Evolutionary conservation across 53 echinoderm and acorn worm species (phyloP), one percentile per base, ranked within the genome.

Genomic region (Mesocentrotus franciscanus): DNA sequence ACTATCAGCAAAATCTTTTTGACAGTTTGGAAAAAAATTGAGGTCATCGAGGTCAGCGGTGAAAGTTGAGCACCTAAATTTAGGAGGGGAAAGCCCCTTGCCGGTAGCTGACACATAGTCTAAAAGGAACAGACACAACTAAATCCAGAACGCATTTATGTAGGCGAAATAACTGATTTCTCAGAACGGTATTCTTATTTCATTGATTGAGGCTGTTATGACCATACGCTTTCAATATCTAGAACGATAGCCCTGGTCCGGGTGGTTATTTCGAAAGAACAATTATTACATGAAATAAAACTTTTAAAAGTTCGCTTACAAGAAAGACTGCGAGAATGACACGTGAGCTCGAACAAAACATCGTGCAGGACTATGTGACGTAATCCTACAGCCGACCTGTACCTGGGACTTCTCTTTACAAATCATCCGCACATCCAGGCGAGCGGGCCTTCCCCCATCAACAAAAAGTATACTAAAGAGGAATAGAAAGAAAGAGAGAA

Each of bases 341-440:
- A 64, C 13, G 34, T 78, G 78, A 78, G 78, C 14, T 78, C 34
- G 71, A 71, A 24, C 24, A 9, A n/a, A 71, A n/a, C n/a, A 71
- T 79, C 16, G 79, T 79, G 79, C 14, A 34, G 33, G 8, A 79
- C 35, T 30, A 79, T 55, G n/a, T 85, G 85, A 85, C 85, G 85
- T 85, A 85, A 85, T 85, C 56, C 36, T 2, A 18, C 64, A 49
- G 49, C 55, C 85, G 85, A 85, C 55, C 74, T 49, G 10, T 62
- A 62, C 62, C 78, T 85, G 85, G 85, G 85, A 85, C 49, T 85
- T 85, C 85, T 85, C 85, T 85, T 85, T 22, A 24, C 55, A 85
- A 85, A 85, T 85, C 55, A 35, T 4, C 55, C 10, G 56, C 55
- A 22, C 26, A n/a, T n/a, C n/a, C n/a, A n/a, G n/a, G n/a, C n/a